These are phyloP conservation scores for Planiliza haematocheilus DNA, from an alignment of 2,113 vertebrate species.

Conservation along the genomic window DNA sequence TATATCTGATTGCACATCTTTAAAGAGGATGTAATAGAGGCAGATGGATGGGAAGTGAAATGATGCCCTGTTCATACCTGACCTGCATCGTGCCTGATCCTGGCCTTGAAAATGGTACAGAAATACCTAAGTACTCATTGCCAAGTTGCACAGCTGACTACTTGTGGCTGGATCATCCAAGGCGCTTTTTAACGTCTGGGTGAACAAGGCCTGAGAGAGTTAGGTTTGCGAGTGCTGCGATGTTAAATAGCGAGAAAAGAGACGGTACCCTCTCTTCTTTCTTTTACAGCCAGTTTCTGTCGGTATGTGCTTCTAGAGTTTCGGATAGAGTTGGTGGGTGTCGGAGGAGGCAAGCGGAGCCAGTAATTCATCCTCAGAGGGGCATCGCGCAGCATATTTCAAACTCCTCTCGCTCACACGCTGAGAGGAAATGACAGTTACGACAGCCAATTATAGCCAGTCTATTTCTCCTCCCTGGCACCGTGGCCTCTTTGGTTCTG, in stretches of 20 bases:
- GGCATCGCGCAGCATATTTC: constrained; percentile 47
- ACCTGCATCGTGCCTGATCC: too few relatives aligned
- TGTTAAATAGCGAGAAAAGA: constrained; percentile 1
- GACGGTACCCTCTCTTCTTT: not conserved
- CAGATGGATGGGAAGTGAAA: constrained; percentile 7
- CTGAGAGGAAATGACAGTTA: constrained; percentile 59
- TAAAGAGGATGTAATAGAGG: not conserved
- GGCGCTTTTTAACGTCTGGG: too few relatives aligned
- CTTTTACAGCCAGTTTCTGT: constrained; percentile 10
- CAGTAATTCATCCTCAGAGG: constrained; percentile 50
- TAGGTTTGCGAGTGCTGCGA: not conserved
- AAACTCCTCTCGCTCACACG: constrained; percentile 38
- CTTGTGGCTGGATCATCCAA: too few relatives aligned
- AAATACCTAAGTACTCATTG: too few relatives aligned
- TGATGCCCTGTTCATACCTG: too few relatives aligned
- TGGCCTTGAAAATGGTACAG: too few relatives aligned
- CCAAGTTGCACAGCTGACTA: too few relatives aligned
- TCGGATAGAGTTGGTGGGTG: constrained; percentile 12
- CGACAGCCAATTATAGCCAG: constrained; percentile 65
- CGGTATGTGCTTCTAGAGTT: constrained; percentile 4
- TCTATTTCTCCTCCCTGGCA: constrained; percentile 41
- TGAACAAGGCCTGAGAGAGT: not conserved
- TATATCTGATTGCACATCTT: not conserved
- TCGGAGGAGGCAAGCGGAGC: constrained; percentile 41
- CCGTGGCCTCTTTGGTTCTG: constrained; percentile 46